Percentiles rank a stretch among this genome's conserved stretches.
phyloP scores from a whole-genome alignment of 2,113 vertebrate genomes.

The Tauraco erythrolophus region DNA sequence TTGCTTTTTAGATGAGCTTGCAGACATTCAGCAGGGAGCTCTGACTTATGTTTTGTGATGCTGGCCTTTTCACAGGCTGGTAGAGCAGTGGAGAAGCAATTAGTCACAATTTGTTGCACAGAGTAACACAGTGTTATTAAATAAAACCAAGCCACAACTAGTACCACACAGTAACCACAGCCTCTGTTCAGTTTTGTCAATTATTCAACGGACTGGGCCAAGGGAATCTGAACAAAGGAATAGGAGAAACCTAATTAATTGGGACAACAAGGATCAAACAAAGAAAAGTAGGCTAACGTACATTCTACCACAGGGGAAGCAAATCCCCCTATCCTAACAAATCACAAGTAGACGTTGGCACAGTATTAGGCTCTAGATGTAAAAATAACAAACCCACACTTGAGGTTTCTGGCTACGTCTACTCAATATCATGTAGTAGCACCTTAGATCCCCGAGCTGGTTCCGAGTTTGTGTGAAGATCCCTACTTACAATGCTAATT shows the following conservation, averaged over 20 bases:
- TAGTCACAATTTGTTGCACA: background rate
- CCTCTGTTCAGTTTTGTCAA: background rate
- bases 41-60: background rate
- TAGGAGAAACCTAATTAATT: background rate
- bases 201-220: background rate
- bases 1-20: background rate
- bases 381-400: background rate
- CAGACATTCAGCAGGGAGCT: accelerated
- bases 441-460: background rate
- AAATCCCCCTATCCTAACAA: background rate
- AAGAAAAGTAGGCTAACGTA: background rate
- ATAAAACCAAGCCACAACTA: background rate
- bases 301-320: background rate
- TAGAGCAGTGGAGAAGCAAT: background rate
- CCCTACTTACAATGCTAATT: background rate
- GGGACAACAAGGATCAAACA: background rate
- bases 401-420: background rate
- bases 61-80: background rate
- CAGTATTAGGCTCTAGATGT: background rate
- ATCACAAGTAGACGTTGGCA: background rate
- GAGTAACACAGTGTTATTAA: background rate
- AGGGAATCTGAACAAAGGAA: background rate
- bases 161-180: background rate
- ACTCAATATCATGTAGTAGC: background rate
- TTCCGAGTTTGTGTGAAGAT: background rate